These are phyloP conservation scores for Eutrigla gurnardus DNA, from an alignment of 2,797 vertebrate genomes.

Conservation along the genomic window DNA sequence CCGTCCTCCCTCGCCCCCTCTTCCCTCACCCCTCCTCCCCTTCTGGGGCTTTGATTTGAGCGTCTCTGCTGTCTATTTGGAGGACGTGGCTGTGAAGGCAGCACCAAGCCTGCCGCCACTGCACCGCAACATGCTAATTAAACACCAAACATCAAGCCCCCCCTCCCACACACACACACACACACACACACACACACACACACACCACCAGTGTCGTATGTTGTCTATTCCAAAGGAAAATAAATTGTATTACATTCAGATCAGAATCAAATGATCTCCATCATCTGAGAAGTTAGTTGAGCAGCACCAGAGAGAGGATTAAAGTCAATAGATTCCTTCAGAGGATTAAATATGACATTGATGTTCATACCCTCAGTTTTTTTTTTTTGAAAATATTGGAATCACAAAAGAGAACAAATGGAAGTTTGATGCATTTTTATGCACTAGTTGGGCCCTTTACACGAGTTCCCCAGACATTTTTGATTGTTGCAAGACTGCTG, in stretches of 20 bases:
- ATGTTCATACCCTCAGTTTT: no score
- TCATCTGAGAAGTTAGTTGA: neutral
- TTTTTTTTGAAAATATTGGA: no score
- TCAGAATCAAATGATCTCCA: neutral
- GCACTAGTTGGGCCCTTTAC: no score
- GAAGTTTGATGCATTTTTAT: no score
- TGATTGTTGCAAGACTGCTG: no score
- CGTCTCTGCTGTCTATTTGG: slow-evolving; percentile 50
- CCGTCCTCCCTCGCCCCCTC: neutral
- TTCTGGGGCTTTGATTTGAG: slow-evolving; percentile 61
- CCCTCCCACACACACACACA: no score
- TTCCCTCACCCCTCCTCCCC: slow-evolving; percentile 35
- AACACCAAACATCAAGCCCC: slow-evolving; percentile 52
- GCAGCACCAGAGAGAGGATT: neutral
- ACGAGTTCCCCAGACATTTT: no score
- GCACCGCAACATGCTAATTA: slow-evolving; percentile 65
- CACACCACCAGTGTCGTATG: neutral
- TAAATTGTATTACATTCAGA: neutral
- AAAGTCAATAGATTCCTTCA: neutral
- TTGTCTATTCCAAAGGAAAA: slow-evolving; percentile 1
- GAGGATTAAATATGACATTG: no score
- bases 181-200: no score
- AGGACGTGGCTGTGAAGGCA: slow-evolving; percentile 47
- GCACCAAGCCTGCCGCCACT: slow-evolving; percentile 39
- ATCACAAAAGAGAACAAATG: no score